Base-by-base conservation (phyloP, 2,113 vertebrate genomes). In the Sterna hirundo region DNA sequence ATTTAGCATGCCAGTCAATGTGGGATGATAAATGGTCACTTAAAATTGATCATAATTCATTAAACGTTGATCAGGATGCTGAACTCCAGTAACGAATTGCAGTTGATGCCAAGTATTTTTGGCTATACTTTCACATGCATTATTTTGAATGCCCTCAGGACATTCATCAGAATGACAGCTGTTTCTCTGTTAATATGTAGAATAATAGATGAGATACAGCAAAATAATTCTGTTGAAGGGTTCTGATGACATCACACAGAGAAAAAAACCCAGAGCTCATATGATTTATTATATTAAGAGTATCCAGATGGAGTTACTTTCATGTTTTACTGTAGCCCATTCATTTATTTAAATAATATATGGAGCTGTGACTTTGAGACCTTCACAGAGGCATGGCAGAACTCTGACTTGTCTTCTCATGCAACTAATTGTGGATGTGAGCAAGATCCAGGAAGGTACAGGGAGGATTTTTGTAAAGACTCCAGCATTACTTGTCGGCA, bases 1-100 rank as follows among this genome's bases (percentile, higher is more conserved):
- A 57, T 80, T 90, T 85, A 72, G n/a, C 6, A 2, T 64, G 55
- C 40, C 78, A 94, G 27, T 80, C 66, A 70, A 78, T 16, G 32
- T 66, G 17, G 90, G 44, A 77, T 87, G 86, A 90, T 85, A 86
- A 91, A 95, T 11, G 9, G 19, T 79, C 69, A 77, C 87, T 96
- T 96, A 68, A 94, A 91, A 68, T 68, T 95, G 34, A 88, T 91
- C 78, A 88, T 83, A 95, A 94, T 94, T 94, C 75, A 88, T 96
- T 91, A 70, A 83, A 88, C 0, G 4, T 83, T 89, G 71, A 92
- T 82, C 70, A 62, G 76, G 58, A 90, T 80, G 19, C 40, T 95
- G 89, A 94, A 94, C 69, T 93, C 36, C 52, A 69, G 18, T 92
- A 94, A 94, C 61, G 81, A 95, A 25, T 25, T 90, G 32, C 11